Conservation (phyloP, 2,888 invertebrate species). For the Plebejus anna region DNA sequence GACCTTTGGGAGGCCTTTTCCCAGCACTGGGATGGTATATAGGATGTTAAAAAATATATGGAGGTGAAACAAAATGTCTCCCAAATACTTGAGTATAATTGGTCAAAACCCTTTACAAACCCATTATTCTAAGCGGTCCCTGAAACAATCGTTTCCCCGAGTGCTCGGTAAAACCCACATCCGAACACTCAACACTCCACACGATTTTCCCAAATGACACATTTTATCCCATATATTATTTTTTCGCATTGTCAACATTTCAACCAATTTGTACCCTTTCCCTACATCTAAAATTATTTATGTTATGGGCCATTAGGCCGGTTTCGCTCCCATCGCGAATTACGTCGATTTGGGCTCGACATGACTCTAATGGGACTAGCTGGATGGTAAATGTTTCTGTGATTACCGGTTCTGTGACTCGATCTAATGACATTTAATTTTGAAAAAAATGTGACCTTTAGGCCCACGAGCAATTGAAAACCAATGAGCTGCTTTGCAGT, state of each 20-base stretch:
- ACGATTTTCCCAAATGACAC: slow-evolving; percentile 28
- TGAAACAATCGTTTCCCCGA: background rate
- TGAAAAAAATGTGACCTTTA: background rate
- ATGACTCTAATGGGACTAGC: slow-evolving; percentile 6
- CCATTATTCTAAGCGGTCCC: background rate
- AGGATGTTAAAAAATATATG: background rate
- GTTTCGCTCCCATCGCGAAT: slow-evolving; percentile 16
- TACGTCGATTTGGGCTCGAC: slow-evolving; percentile 12
- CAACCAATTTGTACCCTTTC: slow-evolving; percentile 30
- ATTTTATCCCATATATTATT: slow-evolving; percentile 27
- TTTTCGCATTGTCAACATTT: slow-evolving; percentile 30
- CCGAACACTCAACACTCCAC: slow-evolving; percentile 27
- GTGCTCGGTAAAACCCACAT: background rate
- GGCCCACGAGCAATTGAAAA: background rate
- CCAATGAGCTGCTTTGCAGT: background rate
- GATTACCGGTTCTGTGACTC: slow-evolving; percentile 6
- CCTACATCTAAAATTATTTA: slow-evolving; percentile 36
- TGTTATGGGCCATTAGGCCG: slow-evolving; percentile 21
- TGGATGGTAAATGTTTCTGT: slow-evolving; percentile 14
- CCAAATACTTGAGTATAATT: background rate
- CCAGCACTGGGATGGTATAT: too few relatives aligned
- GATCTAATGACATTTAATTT: background rate
- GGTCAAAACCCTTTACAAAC: background rate
- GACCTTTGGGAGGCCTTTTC: background rate
- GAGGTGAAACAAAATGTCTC: background rate